Evolutionary conservation across 2,888 invertebrate genomes (phyloP).

Genomic region (Abscondita cerata): DNA sequence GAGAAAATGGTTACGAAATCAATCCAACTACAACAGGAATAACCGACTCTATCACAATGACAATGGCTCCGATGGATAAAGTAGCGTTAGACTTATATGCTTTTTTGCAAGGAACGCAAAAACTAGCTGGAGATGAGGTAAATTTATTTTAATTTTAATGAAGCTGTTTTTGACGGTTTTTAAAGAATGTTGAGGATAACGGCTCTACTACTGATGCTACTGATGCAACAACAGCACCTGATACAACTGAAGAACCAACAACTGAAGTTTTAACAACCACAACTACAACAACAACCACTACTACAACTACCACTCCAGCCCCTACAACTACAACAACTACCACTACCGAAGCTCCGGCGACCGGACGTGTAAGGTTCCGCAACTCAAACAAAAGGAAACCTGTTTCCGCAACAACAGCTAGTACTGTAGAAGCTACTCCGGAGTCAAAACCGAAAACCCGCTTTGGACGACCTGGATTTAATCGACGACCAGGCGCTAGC

Average conservation of each 20-base stretch:
- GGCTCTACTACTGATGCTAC: slow-evolving; percentile 42
- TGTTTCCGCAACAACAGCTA: slow-evolving; percentile 52
- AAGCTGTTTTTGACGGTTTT: neutral
- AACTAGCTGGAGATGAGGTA: slow-evolving; percentile 56
- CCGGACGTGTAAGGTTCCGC: slow-evolving; percentile 47
- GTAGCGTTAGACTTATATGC: slow-evolving; percentile 85
- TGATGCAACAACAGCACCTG: slow-evolving; percentile 50
- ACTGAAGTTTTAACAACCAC: slow-evolving; percentile 63
- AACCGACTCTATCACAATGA: slow-evolving; percentile 66
- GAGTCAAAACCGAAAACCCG: slow-evolving; percentile 58
- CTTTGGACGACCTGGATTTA: slow-evolving; percentile 57
- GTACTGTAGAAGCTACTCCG: slow-evolving; percentile 45
- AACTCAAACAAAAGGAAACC: slow-evolving; percentile 52
- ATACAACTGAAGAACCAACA: slow-evolving; percentile 57
- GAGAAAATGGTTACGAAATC: neutral
- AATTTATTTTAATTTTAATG: neutral
- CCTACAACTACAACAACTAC: slow-evolving; percentile 61
- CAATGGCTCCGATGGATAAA: slow-evolving; percentile 77
- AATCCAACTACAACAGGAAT: slow-evolving; percentile 35
- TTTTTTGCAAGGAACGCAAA: slow-evolving; percentile 70
- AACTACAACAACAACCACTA: slow-evolving; percentile 65
- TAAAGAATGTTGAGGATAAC: slow-evolving; percentile 43
- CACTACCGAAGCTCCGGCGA: slow-evolving; percentile 52
- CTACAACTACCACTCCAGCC: slow-evolving; percentile 63
- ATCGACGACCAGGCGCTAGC: slow-evolving; percentile 58